A percentile compares a stretch with the other conserved stretches of the same genome.
Evolutionary conservation across 2,888 invertebrate genomes (phyloP).

Genomic region (Periphyllus acericola): DNA sequence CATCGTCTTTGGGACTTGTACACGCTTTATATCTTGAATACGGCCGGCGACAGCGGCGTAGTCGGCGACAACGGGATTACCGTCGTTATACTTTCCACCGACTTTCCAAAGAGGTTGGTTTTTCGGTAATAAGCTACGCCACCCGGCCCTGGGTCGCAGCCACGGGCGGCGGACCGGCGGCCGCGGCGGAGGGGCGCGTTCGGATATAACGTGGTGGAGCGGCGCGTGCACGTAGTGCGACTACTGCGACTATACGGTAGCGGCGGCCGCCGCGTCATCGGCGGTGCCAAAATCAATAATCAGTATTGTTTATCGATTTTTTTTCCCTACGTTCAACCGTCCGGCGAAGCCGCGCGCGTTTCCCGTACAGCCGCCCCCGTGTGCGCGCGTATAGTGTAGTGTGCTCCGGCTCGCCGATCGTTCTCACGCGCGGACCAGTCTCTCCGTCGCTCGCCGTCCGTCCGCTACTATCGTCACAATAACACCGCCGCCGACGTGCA

Average conservation of each 20-base stretch:
- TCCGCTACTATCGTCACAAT: not conserved
- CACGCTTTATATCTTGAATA: not conserved
- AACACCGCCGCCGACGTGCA: not conserved
- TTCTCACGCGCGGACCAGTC: not conserved
- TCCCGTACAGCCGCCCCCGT: constrained; percentile 24
- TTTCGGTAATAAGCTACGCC: constrained; percentile 37
- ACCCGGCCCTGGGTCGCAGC: not conserved
- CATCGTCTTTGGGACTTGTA: not conserved
- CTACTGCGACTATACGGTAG: constrained; percentile 41
- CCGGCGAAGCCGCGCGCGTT: constrained; percentile 53
- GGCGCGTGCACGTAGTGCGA: constrained; percentile 46
- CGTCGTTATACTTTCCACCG: constrained; percentile 19
- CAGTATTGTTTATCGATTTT: constrained; percentile 62
- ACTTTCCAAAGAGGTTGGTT: constrained; percentile 55
- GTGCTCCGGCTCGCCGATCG: not conserved
- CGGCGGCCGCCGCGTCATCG: constrained; percentile 61
- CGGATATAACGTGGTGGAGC: constrained; percentile 32
- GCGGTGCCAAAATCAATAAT: constrained; percentile 62
- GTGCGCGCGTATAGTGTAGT: constrained; percentile 18
- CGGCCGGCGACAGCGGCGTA: not conserved
- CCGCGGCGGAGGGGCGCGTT: not conserved
- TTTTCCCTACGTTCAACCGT: constrained; percentile 43
- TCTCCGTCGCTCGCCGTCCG: not conserved
- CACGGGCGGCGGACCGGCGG: too few species aligned
- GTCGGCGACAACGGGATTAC: not conserved